These are phyloP conservation scores for Colostygia pectinataria DNA, from an alignment of 2,888 invertebrate species.

Conservation along the genomic window DNA sequence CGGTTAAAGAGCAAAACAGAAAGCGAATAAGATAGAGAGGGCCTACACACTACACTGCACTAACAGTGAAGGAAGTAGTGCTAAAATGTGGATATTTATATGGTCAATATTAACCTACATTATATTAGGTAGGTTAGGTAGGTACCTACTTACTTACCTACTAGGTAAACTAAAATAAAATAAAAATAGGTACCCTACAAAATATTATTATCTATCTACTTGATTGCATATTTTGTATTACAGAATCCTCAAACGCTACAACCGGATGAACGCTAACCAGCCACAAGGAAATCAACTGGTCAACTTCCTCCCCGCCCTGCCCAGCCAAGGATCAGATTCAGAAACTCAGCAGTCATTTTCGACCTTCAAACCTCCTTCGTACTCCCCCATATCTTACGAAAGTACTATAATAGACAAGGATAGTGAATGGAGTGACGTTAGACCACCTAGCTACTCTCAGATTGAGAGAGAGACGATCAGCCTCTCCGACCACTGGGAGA, in stretches of 20 bases:
- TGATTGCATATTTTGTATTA: conserved; percentile 5
- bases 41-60: no score
- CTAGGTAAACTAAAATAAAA: no score
- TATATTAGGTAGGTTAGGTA: not conserved
- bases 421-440: conserved; percentile 80
- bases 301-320: conserved; percentile 87
- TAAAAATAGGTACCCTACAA: no score
- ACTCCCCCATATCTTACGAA: conserved; percentile 78
- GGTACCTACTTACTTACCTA: not conserved
- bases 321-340: conserved; percentile 70
- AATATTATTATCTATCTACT: no score
- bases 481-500: conserved; percentile 76
- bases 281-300: conserved; percentile 90
- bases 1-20: no score
- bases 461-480: conserved; percentile 70
- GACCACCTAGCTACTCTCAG: conserved; percentile 79
- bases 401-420: conserved; percentile 71
- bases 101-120: not conserved
- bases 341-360: conserved; percentile 75
- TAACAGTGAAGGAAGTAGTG: no score
- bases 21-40: no score
- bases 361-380: conserved; percentile 79
- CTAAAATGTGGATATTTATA: no score
- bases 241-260: conserved; percentile 86
- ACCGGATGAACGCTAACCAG: conserved; percentile 77